Base-by-base conservation (phyloP, 2,113 vertebrate genomes). In the Ageneiosus marmoratus region DNA sequence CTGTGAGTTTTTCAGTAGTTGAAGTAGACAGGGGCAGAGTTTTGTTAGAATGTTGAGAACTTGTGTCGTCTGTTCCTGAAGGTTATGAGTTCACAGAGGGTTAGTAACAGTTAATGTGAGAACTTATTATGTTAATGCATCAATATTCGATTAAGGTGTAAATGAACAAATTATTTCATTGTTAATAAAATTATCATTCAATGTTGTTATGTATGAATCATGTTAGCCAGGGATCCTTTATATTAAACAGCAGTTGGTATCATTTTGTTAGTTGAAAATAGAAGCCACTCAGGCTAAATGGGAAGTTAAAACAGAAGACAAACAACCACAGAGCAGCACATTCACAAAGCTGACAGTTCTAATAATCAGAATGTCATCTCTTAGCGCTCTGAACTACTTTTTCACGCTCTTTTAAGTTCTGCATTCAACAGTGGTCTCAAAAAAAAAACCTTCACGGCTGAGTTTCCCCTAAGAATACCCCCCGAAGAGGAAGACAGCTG, bases 31-130 rank as follows among this genome's bases (percentile, higher is more conserved):
- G 73, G 37, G 73, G 10, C 62, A 15, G 44, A 63, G 34, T 77
- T 80, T 83, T 56, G 4, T 41, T 50, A 87, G 37, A 1, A 63
- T 56, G 20, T 5, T 24, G 13, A 16, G 56, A 70, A 22, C 32
- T 6, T 24, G 0, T 63, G 18, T 5, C 16, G 62, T 53, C 32
- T 55, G 32, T 0, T 79, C 79, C 86, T 87, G 27, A 74, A 20
- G 78, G 75, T 82, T 84, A 84, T 10, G 46, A 70, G 79, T 67
- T 37, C 65, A 83, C 15, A 84, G 37, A 32, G 62, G 56, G 83
- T 87, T 82, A 87, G 83, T 87, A 62, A 85, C 24, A 75, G 58
- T 73, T 85, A 76, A 80, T 73, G 41, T 46, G 41, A 53, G 27
- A 15, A n/a, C 48, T 41, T 41, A 41, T 41, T 5, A 55, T 3